These are phyloP conservation scores for Drosophila guanche DNA, from an alignment of 1,140 invertebrate species.

Conservation along the genomic window DNA sequence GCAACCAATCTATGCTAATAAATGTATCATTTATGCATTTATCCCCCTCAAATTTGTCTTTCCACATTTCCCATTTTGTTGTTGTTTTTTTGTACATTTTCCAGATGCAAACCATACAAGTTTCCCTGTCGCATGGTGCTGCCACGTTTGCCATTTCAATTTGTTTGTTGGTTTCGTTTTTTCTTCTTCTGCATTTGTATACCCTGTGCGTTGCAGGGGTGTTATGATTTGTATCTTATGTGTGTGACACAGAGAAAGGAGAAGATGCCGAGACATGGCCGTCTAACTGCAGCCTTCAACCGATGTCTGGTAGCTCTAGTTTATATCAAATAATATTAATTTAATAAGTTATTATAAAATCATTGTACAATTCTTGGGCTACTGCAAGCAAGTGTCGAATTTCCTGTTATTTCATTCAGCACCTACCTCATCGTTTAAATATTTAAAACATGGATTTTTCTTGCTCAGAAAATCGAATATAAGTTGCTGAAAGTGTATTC, in stretches of 20 bases:
- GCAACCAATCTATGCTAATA: constrained; percentile 60
- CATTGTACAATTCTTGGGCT: too few relatives aligned
- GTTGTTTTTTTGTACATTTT: constrained; percentile 39
- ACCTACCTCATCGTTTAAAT: constrained; percentile 7
- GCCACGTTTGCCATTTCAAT: constrained; percentile 64
- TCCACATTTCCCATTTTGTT: background rate
- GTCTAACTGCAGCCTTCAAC: too few relatives aligned
- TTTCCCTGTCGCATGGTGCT: constrained; percentile 27
- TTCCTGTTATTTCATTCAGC: background rate
- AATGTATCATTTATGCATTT: constrained; percentile 74
- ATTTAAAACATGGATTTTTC: too few relatives aligned
- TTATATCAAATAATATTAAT: too few relatives aligned
- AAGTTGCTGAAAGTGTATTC: too few relatives aligned
- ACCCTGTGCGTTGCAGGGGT: too few relatives aligned
- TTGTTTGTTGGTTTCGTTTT: constrained; percentile 61
- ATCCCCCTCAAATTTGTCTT: constrained; percentile 37
- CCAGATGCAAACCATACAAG: constrained; percentile 54
- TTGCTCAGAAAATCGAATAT: background rate
- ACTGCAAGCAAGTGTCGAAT: too few relatives aligned
- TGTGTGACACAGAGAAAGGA: too few relatives aligned
- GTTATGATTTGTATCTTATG: too few relatives aligned
- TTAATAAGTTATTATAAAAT: too few relatives aligned
- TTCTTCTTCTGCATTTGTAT: background rate
- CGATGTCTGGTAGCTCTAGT: too few relatives aligned
- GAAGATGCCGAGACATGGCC: too few relatives aligned